Percentiles rank a stretch among this genome's conserved stretches.
Evolutionary conservation across 2,113 vertebrate genomes (phyloP).

Genomic region (Leucopsar rothschildi): DNA sequence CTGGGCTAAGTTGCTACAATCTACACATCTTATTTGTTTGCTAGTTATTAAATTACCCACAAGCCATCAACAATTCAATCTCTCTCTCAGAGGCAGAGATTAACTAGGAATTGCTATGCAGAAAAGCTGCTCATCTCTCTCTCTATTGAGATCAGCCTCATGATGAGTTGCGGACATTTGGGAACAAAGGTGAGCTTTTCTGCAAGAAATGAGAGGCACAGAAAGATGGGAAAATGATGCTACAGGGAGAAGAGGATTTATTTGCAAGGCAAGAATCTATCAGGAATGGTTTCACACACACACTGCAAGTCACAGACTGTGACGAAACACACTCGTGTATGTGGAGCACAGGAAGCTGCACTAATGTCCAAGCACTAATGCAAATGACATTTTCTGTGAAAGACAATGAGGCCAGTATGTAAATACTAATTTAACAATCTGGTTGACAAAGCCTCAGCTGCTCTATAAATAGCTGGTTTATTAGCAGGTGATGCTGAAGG

Average conservation of each 20-base stretch:
- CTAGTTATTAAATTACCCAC: conserved; percentile 66
- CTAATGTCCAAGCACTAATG: not conserved
- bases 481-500: conserved; percentile 53
- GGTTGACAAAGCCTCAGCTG: conserved; percentile 39
- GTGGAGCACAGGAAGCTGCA: not conserved
- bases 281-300: not conserved
- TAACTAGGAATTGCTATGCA: conserved; percentile 58
- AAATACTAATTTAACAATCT: conserved; percentile 63
- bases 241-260: not conserved
- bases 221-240: not conserved
- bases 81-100: conserved; percentile 57
- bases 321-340: not conserved
- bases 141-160: conserved; percentile 22
- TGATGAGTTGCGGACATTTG: conserved; percentile 15
- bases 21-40: conserved; percentile 52
- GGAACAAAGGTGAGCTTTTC: conserved; percentile 52
- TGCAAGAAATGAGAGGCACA: conserved; percentile 5
- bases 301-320: not conserved
- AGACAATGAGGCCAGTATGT: conserved; percentile 12
- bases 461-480: conserved; percentile 56
- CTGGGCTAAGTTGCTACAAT: conserved; percentile 47
- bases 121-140: conserved; percentile 14
- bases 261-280: conserved; percentile 4
- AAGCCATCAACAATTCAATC: conserved; percentile 51
- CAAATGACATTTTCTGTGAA: conserved; percentile 51